Evolutionary conservation across 2,888 invertebrate species (phyloP), one percentile per base, ranked within the genome.

Genomic region (Eulithis testata): DNA sequence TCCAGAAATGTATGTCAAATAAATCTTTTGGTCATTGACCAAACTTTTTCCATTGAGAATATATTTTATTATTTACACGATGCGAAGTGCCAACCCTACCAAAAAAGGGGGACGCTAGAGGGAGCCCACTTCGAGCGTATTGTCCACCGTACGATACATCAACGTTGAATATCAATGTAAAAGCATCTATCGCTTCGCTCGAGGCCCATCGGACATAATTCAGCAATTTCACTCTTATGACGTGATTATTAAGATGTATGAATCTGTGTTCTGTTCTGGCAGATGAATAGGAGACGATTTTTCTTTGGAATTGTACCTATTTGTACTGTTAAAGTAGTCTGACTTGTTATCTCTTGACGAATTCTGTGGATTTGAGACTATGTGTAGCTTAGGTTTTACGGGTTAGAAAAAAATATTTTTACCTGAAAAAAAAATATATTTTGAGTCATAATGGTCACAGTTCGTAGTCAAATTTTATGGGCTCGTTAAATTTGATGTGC

Each of bases 141-240:
- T 86, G 87, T 88, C 84, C 84, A 79, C 73, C 74, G 73, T 78
- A 76, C 82, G 81, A 89, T 88, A 88, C 85, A 88, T 89, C 89
- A 89, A 85, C 83, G 87, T 85, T 84, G 87, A 85, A 89, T 88
- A 88, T 87, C 88, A 86, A 89, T 88, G 87, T 75, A 78, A 73
- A 81, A 79, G 80, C 87, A 88, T 89, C 84, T 82, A 87, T 89
- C 83, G 78, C 71, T 71, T 72, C 75, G 78, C 76, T 80, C 78
- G 77, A 74, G 83, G 83, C 83, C 76, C 80, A 79, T 82, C 78
- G 77, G 76, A 81, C 79, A 86, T 87, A 86, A 89, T 88, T 88
- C 86, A 78, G 83, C 80, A 83, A 85, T 85, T 83, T 76, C 78
- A 80, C 76, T 68, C 69, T 83, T 85, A 87, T 86, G 82, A 80